Evolutionary conservation across 2,113 vertebrate species (phyloP), one percentile per base, ranked within the genome.

Genomic region (Pangasianodon hypophthalmus): DNA sequence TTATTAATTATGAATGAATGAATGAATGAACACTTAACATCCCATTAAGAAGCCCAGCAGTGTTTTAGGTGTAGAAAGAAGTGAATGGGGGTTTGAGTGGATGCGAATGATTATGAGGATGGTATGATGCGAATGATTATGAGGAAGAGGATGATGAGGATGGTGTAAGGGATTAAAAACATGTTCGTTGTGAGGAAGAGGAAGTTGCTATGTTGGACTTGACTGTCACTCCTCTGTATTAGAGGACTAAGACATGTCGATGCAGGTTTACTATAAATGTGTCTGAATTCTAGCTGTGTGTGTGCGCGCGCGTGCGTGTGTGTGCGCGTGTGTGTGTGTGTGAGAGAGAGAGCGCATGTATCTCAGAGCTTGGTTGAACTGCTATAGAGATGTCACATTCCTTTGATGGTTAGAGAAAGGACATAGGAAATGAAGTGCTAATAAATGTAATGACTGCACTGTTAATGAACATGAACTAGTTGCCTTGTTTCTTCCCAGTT

Each of bases 401-500:
- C 46, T 86, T 67, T 52, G 67, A 67, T 69, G 84, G 46, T n/a
- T n/a, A 5, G 14, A 81, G 26, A 48, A 88, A 73, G 81, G 46
- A 7, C 50, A 32, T 19, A 79, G 32, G 48, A 87, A 44, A 50
- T 10, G n/a, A 86, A 71, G 44, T 62, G 82, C 24, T 16, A 29
- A 26, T 62, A 60, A 24, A 13, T 0, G 21, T 26, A 37, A n/a
- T 24, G 14, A 54, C 52, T 52, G 82, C 69, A 89, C 56, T 89
- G 88, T 48, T 79, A 9, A 44, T 32, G 88, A 84, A n/a, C n/a
- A 7, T n/a, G 21, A 37, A 87, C 37, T 77, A 29, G 54, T 73
- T 60, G 86, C 73, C 41, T n/a, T 87, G 44, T 82, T 64, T 67
- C 60, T 87, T 62, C 87, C 50, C 58, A 29, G 29, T 84, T 64